phyloP scores from a whole-genome alignment of 2,113 vertebrate species.

The Malurus melanocephalus region DNA sequence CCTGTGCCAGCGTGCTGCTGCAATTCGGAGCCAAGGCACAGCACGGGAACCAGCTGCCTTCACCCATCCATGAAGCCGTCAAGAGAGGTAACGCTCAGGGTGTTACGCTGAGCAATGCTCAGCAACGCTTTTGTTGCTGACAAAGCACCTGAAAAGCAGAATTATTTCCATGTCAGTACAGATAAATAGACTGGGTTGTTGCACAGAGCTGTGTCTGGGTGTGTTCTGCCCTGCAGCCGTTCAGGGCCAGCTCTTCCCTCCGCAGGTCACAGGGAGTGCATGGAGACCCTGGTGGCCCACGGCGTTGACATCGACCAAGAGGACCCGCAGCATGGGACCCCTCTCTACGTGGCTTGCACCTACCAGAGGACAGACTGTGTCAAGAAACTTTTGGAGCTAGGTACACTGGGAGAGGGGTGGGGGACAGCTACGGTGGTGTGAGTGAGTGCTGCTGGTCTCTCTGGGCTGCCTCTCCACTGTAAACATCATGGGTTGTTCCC shows the following conservation, averaged over 20 bases:
- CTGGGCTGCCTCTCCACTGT: not conserved
- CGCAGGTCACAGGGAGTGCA: slow-evolving; percentile 86
- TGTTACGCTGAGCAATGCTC: not conserved
- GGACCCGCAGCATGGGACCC: slow-evolving; percentile 76
- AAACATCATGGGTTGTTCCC: not conserved
- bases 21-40: slow-evolving; percentile 72
- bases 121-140: not conserved
- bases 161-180: fast-evolving
- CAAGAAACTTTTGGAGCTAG: slow-evolving; percentile 82
- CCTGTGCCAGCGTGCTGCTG: slow-evolving; percentile 81
- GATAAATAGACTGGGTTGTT: not conserved
- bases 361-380: slow-evolving; percentile 80
- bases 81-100: slow-evolving; percentile 75
- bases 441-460: not conserved
- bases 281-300: slow-evolving; percentile 85
- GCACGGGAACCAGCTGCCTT: slow-evolving; percentile 67
- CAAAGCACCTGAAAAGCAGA: not conserved
- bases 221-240: not conserved
- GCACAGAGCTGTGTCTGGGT: not conserved
- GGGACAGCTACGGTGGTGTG: not conserved
- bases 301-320: slow-evolving; percentile 82
- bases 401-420: slow-evolving; percentile 43
- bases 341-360: slow-evolving; percentile 81
- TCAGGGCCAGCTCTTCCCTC: not conserved
- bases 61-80: slow-evolving; percentile 84